phyloP scores from a whole-genome alignment of 2,113 vertebrate genomes.

The Halcyon senegalensis region DNA sequence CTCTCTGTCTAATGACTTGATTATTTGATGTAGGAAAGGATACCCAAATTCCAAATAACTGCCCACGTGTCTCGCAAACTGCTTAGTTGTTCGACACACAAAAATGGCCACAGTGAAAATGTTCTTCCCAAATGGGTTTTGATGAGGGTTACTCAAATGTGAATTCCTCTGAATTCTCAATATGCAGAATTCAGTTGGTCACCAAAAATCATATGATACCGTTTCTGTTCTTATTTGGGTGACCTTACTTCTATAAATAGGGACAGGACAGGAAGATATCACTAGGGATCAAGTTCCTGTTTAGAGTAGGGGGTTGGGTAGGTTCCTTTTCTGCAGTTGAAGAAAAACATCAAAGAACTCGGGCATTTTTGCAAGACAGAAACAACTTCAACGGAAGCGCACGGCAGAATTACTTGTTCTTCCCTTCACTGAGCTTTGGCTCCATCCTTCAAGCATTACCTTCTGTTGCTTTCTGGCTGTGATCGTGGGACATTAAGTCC shows the following conservation, averaged over 20 bases:
- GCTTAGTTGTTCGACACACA: neutral
- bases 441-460: neutral
- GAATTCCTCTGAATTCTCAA: neutral
- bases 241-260: constrained; percentile 53
- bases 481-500: neutral
- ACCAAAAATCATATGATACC: neutral
- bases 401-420: neutral
- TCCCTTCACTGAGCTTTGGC: neutral
- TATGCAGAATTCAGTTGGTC: neutral
- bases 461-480: neutral
- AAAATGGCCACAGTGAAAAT: rapidly evolving
- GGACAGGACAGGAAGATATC: neutral
- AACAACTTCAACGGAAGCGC: rapidly evolving
- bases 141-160: neutral
- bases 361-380: neutral
- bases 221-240: constrained; percentile 20
- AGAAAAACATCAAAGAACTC: neutral
- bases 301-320: neutral
- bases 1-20: neutral
- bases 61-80: rapidly evolving
- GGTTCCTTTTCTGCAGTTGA: neutral
- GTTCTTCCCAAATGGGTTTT: neutral
- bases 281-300: constrained; percentile 55
- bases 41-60: neutral
- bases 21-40: neutral